Conservation (phyloP, 2,888 invertebrate species). For the Crossocerus cetratus region DNA sequence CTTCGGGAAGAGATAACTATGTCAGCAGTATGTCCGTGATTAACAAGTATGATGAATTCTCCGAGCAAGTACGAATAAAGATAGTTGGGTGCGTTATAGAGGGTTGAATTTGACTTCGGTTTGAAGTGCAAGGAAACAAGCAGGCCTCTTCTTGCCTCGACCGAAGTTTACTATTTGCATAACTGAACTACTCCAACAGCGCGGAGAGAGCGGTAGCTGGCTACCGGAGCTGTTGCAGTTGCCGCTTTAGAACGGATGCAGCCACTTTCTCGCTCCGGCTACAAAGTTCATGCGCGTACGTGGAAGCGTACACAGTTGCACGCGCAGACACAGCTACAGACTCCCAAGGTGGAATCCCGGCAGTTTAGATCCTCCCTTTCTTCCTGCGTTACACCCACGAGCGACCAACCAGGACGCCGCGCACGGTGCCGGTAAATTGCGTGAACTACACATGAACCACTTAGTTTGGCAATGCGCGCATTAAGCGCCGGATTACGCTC, state of each 20-base stretch:
- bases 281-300: conserved; percentile 34
- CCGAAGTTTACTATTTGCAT: conserved; percentile 58
- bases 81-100: too few relatives aligned
- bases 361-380: conserved; percentile 27
- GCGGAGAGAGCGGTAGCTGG: conserved; percentile 5
- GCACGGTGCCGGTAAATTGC: conserved; percentile 41
- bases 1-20: too few relatives aligned
- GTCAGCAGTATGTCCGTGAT: conserved; percentile 11
- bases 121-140: conserved; percentile 36
- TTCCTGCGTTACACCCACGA: conserved; percentile 12
- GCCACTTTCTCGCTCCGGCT: conserved; percentile 40
- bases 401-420: conserved; percentile 3
- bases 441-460: conserved; percentile 41
- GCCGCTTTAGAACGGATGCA: conserved; percentile 44
- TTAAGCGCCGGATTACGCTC: conserved; percentile 50
- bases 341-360: conserved; percentile 24
- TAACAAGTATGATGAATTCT: conserved; percentile 37
- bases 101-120: not conserved
- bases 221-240: conserved; percentile 36
- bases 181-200: conserved; percentile 53
- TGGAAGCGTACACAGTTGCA: conserved; percentile 31
- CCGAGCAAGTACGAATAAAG: too few relatives aligned
- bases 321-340: not conserved
- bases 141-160: conserved; percentile 35
- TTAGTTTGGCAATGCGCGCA: conserved; percentile 46